Base-by-base conservation (phyloP, 2,888 invertebrate species). In the Coelopa pilipes region DNA sequence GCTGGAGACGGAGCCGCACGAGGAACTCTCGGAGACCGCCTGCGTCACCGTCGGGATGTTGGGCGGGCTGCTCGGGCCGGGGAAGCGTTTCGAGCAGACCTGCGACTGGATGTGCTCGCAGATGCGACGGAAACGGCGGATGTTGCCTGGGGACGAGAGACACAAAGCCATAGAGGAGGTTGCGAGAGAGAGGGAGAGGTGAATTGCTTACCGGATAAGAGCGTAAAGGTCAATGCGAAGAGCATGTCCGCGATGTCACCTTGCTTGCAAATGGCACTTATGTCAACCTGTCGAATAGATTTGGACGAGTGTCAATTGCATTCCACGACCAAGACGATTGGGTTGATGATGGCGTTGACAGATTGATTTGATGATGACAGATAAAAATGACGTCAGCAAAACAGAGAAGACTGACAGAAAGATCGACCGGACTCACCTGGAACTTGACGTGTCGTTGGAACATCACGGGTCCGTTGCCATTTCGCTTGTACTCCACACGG, bases 51-150 rank as follows among this genome's bases (percentile, higher is more conserved):
- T 85, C 73, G 87, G 82, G 55, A 87, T 86, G 66, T 83, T 84
- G 62, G 86, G 85, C 78, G 88, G 88, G 82, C 88, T 88, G 78
- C 83, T 87, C 68, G 87, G 86, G 45, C 87, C 87, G 76, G 87
- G 85, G 81, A 87, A 85, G 87, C 90, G 88, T 88, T 89, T 84
- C 82, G 89, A 88, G 73, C 91, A 91, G 80, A 95, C 93, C 79
- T 96, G 95, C 49, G 94, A 92, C 86, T 98, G 98, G 79, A 98
- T 96, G 88, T 98, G 96, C 86, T 98, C 98, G 89, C 98, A 98
- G 79, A 98, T 96, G 81, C 98, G 91, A 72, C 97, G 92, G 89
- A 98, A 98, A 76, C 98, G 91, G 73, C 98, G 92, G 81, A 97
- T 96, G 86, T 98, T 98, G 76, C 98, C 97, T 96, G 87, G 34